phyloP scores from a whole-genome alignment of 2,113 vertebrate genomes.

The Numenius arquata region DNA sequence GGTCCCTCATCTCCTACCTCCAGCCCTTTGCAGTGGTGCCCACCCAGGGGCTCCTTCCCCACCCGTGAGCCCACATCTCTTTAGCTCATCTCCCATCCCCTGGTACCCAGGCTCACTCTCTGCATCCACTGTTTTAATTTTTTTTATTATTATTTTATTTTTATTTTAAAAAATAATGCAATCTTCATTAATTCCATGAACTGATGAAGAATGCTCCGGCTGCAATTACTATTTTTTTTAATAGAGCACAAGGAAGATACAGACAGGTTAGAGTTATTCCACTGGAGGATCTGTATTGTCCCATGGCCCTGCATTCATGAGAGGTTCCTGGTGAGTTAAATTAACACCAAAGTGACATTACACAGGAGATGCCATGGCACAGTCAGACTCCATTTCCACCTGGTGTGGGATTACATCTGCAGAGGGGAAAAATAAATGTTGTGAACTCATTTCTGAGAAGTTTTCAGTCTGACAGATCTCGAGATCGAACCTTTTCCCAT shows the following conservation, averaged over 20 bases:
- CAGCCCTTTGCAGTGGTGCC: neutral
- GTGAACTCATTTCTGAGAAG: neutral
- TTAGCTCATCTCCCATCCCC: neutral
- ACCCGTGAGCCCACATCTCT: neutral
- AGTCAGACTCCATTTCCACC: neutral
- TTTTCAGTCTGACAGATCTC: neutral
- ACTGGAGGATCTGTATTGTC: neutral
- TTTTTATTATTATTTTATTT: too few relatives aligned
- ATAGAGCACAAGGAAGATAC: neutral
- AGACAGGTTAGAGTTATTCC: neutral
- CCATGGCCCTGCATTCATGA: neutral
- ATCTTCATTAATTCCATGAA: neutral
- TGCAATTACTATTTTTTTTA: neutral
- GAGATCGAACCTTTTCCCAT: neutral
- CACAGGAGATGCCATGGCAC: neutral
- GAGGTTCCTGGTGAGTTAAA: neutral
- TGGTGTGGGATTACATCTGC: neutral
- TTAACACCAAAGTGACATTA: neutral
- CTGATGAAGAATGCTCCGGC: neutral
- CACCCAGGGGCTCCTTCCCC: rapidly evolving
- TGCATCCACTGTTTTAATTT: neutral
- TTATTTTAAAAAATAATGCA: neutral
- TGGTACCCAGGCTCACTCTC: neutral
- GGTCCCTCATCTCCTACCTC: neutral
- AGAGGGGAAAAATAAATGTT: neutral